phyloP scores from a whole-genome alignment of 2,113 vertebrate genomes.

The Heptranchias perlo region DNA sequence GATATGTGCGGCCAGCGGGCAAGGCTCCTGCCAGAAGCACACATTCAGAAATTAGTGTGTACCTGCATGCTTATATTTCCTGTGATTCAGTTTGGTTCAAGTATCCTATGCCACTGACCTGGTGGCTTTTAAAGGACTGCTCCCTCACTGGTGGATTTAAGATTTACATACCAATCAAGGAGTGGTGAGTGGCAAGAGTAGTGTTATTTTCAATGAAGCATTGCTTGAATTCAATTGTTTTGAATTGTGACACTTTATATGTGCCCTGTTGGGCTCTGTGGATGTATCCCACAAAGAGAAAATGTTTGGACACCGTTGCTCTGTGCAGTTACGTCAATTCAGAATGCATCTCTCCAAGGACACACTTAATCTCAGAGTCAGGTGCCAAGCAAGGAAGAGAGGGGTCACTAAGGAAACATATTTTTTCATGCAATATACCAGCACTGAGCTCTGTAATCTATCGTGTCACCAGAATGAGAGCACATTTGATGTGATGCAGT shows the following conservation, averaged over 20 bases:
- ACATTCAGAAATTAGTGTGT: background rate
- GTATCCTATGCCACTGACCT: background rate
- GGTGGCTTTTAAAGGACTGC: background rate
- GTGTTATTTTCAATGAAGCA: background rate
- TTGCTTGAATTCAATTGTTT: background rate
- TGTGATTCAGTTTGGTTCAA: background rate
- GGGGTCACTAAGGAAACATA: background rate
- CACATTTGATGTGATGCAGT: background rate
- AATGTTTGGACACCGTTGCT: background rate
- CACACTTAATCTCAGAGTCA: background rate
- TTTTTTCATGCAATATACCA: background rate
- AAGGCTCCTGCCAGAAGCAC: background rate
- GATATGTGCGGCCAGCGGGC: background rate
- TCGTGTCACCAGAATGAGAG: background rate
- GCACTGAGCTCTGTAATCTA: constrained; percentile 1
- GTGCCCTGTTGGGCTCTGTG: background rate
- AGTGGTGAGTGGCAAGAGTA: background rate
- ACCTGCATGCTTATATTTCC: background rate
- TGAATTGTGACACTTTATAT: background rate
- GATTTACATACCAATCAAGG: background rate
- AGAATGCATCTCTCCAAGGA: background rate
- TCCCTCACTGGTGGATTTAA: background rate
- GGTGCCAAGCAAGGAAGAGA: background rate
- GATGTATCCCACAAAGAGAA: background rate
- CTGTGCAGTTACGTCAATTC: background rate